phyloP scores from a whole-genome alignment of 2,797 vertebrate genomes.

The Netta rufina region DNA sequence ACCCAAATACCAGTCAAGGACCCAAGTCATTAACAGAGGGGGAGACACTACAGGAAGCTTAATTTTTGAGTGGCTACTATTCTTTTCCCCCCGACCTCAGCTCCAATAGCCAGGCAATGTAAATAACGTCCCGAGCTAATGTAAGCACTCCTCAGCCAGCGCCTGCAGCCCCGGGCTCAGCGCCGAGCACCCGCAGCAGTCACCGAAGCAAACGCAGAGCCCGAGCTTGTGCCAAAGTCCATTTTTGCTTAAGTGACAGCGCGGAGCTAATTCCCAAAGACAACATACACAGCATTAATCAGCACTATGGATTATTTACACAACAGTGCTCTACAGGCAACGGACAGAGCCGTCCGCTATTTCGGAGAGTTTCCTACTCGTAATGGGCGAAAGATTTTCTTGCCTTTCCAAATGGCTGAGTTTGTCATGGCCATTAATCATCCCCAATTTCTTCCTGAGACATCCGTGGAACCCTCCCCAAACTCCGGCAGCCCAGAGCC shows the following conservation, averaged over 20 bases:
- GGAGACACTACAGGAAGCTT: background rate
- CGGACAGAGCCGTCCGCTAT: background rate
- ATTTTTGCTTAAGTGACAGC: background rate
- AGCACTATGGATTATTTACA: background rate
- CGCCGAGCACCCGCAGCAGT: background rate
- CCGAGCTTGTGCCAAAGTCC: background rate
- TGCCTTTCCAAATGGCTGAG: background rate
- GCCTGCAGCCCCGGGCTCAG: background rate
- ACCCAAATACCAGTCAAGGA: constrained; percentile 8
- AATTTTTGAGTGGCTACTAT: background rate
- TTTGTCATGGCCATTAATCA: background rate
- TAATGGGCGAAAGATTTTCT: background rate
- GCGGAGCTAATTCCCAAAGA: background rate
- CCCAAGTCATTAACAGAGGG: background rate
- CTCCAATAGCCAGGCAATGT: background rate
- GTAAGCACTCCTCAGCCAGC: background rate
- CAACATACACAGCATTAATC: background rate
- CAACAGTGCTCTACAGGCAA: background rate
- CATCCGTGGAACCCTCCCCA: background rate
- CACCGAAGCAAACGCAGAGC: rapidly evolving
- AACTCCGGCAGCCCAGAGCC: background rate
- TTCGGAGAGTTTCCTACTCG: background rate
- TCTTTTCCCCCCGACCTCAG: background rate
- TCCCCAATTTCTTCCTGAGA: background rate
- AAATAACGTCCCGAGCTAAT: background rate